Evolutionary conservation across 2,888 invertebrate genomes (phyloP).

Genomic region (Trachelus troglodyta): DNA sequence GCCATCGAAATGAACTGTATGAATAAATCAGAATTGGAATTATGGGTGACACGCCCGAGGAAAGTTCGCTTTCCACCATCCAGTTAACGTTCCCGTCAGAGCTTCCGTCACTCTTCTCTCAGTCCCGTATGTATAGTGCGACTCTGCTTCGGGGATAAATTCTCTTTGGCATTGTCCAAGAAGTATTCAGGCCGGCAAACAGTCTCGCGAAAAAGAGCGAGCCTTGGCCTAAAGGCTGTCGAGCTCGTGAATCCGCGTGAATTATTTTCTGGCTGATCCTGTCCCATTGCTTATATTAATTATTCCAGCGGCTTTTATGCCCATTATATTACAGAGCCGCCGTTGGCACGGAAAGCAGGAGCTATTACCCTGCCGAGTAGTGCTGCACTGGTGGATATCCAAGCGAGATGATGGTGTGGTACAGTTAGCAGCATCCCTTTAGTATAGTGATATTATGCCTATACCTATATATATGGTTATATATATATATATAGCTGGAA

Average conservation of each 20-base stretch:
- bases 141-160: not conserved
- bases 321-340: slow-evolving; percentile 38
- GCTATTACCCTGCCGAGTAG: slow-evolving; percentile 31
- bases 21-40: not conserved
- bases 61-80: not conserved
- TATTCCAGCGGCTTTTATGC: slow-evolving; percentile 39
- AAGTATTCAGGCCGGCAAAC: not conserved
- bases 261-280: slow-evolving; percentile 31
- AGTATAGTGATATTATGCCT: not conserved
- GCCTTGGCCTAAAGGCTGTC: not conserved
- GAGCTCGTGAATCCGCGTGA: slow-evolving; percentile 8
- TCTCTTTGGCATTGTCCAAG: not conserved
- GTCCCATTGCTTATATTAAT: slow-evolving; percentile 33
- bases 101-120: not conserved
- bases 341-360: slow-evolving; percentile 14
- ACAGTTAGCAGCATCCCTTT: not conserved
- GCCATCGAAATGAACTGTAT: not conserved
- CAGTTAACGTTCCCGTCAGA: not conserved
- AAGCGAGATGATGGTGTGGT: slow-evolving; percentile 1
- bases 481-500: not conserved
- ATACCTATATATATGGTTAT: not conserved
- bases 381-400: slow-evolving; percentile 28
- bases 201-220: not conserved
- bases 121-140: not conserved
- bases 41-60: not conserved